A percentile compares a stretch with the other conserved stretches of the same genome.
Conservation (phyloP, 1,140 invertebrate species). For the Cylas formicarius region DNA sequence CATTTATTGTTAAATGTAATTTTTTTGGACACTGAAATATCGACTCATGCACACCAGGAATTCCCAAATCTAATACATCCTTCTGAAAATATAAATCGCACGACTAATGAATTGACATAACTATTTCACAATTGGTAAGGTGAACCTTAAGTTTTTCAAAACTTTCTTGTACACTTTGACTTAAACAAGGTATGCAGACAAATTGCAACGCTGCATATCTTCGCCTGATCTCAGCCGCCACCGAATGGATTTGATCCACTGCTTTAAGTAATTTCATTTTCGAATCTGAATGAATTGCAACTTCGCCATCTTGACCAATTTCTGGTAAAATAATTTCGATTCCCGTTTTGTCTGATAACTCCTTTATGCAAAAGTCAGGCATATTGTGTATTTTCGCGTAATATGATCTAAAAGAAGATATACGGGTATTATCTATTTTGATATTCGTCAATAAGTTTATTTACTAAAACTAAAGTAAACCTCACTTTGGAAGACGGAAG, state of each 20-base stretch:
- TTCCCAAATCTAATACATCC: conserved; percentile 11
- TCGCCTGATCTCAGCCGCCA: conserved; percentile 56
- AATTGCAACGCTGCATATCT: conserved; percentile 65
- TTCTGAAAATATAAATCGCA: not conserved
- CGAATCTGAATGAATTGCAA: conserved; percentile 49
- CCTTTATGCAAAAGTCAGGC: conserved; percentile 6
- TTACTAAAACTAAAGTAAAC: not conserved
- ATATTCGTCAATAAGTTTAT: too few species aligned
- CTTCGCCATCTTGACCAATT: conserved; percentile 37
- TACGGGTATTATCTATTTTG: not conserved
- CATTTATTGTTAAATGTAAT: conserved; percentile 69
- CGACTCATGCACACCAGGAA: conserved; percentile 52
- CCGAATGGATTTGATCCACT: conserved; percentile 56
- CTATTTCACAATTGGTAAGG: conserved; percentile 15
- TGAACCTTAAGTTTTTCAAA: conserved; percentile 57
- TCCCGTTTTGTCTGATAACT: conserved; percentile 44
- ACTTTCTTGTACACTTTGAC: conserved; percentile 46
- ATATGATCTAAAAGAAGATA: conserved; percentile 18
- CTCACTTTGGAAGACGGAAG: conserved; percentile 29
- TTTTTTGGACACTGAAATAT: conserved; percentile 64
- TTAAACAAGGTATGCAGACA: conserved; percentile 63
- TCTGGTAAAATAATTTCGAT: conserved; percentile 58
- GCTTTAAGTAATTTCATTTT: conserved; percentile 54
- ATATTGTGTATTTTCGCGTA: conserved; percentile 21
- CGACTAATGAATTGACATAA: not conserved